Evolutionary conservation across 1,140 invertebrate species (phyloP), one percentile per base, ranked within the genome.

Genomic region (Drosophila sp.): DNA sequence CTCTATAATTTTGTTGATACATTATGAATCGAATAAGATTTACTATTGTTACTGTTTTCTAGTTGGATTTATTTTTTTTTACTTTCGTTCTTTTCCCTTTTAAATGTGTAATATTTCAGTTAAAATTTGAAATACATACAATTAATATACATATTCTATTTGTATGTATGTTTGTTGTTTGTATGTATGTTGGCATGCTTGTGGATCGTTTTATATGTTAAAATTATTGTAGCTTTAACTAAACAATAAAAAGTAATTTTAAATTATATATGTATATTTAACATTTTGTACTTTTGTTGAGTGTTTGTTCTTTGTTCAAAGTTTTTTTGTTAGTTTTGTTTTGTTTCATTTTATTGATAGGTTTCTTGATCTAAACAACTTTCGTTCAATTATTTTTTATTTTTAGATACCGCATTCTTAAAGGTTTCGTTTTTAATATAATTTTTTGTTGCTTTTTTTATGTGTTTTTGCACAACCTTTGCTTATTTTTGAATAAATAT

Each of bases 401-500:
- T 74, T 81, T 84, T 76, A 80, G 65, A 86, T 86, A 86, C 72
- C 74, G 32, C 53, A 75, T 80, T 59, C 54, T 51, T 71, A 45
- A 59, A 53, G 53, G 67, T 63, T 71, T 62, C 41, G 11, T 16
- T 79, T 76, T 76, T 80, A 76, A 78, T 84, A 84, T 82, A 81
- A 82, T 84, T 45, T 80, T 89, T 89, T 87, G 79, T 75, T 75
- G 58, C 48, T 75, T 70, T 80, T 78, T 87, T 89, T 80, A 89
- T 89, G 82, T 81, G 82, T 87, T 86, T 89, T 89, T 89, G 84
- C 83, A 89, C 83, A 89, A 89, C 83, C 83, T 83, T 89, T 89
- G 78, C 82, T 87, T 86, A 86, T 87, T 87, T 89, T 84, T 86
- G 70, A 89, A 89, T 89, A 89, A 89, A 89, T 89, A 89, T 89